A percentile compares a stretch with the other conserved stretches of the same genome.
These are phyloP conservation scores for Mayetiola destructor DNA, from an alignment of 2,888 invertebrate species.

Conservation along the genomic window DNA sequence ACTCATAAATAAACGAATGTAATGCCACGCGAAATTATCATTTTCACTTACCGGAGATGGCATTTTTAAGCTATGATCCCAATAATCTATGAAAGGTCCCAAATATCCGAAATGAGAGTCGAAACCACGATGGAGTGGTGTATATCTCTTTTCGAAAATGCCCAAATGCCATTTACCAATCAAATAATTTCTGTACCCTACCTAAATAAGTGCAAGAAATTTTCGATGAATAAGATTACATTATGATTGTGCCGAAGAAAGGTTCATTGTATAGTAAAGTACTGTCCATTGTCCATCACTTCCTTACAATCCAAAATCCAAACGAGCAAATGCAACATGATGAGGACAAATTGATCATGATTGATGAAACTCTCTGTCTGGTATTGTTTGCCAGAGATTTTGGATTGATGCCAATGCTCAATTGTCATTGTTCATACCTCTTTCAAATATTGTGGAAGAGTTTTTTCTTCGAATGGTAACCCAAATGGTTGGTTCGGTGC, in stretches of 20 bases:
- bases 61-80: conserved; percentile 43
- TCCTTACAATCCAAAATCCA: too few species aligned
- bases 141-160: conserved; percentile 43
- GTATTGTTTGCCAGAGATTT: too few species aligned
- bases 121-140: conserved; percentile 62
- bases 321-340: too few species aligned
- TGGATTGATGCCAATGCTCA: too few species aligned
- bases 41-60: not conserved
- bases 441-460: conserved; percentile 52
- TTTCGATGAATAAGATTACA: too few species aligned
- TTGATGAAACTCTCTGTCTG: too few species aligned
- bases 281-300: too few species aligned
- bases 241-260: too few species aligned
- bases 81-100: conserved; percentile 70
- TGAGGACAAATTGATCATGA: too few species aligned
- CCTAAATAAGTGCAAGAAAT: too few species aligned
- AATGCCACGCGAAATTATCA: conserved; percentile 6
- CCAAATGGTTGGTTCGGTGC: conserved; percentile 53
- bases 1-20: not conserved
- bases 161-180: conserved; percentile 90
- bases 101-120: conserved; percentile 74
- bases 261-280: too few species aligned
- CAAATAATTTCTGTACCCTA: conserved; percentile 67
- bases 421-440: too few species aligned
- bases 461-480: conserved; percentile 48